Conservation (phyloP, 1,140 invertebrate species). For the Propsilocerus akamusi region DNA sequence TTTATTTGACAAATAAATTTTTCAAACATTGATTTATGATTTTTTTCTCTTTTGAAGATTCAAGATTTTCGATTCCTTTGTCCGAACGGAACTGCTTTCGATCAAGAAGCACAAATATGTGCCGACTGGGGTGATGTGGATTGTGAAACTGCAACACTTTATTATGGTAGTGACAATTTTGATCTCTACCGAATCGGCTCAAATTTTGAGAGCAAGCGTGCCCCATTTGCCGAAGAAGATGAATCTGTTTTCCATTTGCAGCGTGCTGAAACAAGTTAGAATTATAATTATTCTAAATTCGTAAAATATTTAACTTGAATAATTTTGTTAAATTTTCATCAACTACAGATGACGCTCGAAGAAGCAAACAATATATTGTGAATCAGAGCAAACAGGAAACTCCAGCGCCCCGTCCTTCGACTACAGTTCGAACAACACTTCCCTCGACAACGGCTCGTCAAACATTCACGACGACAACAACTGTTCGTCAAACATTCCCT, state of each 20-base stretch:
- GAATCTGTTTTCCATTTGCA: slow-evolving; percentile 57
- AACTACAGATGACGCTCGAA: slow-evolving; percentile 16
- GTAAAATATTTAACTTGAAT: slow-evolving; percentile 4
- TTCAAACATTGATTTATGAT: slow-evolving; percentile 7
- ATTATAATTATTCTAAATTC: slow-evolving; percentile 12
- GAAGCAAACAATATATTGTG: slow-evolving; percentile 18
- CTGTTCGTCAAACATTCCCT: not conserved
- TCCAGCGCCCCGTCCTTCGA: slow-evolving; percentile 5
- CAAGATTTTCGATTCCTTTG: slow-evolving; percentile 73
- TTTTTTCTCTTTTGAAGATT: slow-evolving; percentile 29
- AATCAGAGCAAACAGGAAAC: slow-evolving; percentile 14
- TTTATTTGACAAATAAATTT: not conserved
- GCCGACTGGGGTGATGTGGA: slow-evolving; percentile 79
- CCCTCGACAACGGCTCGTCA: slow-evolving; percentile 5
- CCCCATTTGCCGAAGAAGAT: slow-evolving; percentile 35
- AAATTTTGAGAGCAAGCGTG: slow-evolving; percentile 38
- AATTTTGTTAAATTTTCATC: not conserved
- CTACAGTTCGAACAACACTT: slow-evolving; percentile 7
- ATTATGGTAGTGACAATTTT: slow-evolving; percentile 64
- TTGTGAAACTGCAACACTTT: slow-evolving; percentile 57
- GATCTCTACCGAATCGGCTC: slow-evolving; percentile 62
- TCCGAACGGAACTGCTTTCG: slow-evolving; percentile 80
- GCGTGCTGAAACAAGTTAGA: slow-evolving; percentile 45
- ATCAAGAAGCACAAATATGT: slow-evolving; percentile 81
- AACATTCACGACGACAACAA: slow-evolving; percentile 8